phyloP scores from a whole-genome alignment of 2,888 invertebrate genomes.

The Drosophila nigritarsus region DNA sequence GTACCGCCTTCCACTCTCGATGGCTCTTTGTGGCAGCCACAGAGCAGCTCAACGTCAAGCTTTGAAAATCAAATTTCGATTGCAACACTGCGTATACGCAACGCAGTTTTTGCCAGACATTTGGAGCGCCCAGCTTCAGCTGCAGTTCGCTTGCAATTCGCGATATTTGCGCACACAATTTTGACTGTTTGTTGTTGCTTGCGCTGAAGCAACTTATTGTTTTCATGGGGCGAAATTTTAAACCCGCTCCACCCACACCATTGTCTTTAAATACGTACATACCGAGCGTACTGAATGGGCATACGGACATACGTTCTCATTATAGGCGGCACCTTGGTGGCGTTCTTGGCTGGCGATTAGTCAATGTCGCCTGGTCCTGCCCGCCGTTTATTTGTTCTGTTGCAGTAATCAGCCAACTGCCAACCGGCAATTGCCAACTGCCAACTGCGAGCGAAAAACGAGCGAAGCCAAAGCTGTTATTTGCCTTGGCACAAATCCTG shows the following conservation, averaged over 20 bases:
- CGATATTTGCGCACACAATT: slow-evolving; percentile 72
- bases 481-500: slow-evolving; percentile 73
- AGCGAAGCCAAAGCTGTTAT: slow-evolving; percentile 49
- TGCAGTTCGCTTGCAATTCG: slow-evolving; percentile 67
- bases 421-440: slow-evolving; percentile 18
- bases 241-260: not conserved
- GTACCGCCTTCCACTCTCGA: slow-evolving; percentile 49
- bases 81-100: slow-evolving; percentile 77
- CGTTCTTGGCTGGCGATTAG: slow-evolving; percentile 56
- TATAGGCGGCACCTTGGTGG: slow-evolving; percentile 51
- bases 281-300: not conserved
- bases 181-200: slow-evolving; percentile 57
- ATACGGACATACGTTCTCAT: slow-evolving; percentile 49
- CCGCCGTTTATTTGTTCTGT: slow-evolving; percentile 60
- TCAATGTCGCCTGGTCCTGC: slow-evolving; percentile 41
- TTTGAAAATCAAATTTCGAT: slow-evolving; percentile 72
- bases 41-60: slow-evolving; percentile 47
- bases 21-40: slow-evolving; percentile 17
- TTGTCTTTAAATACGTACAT: slow-evolving; percentile 3
- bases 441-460: slow-evolving; percentile 3
- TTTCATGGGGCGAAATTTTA: slow-evolving; percentile 42
- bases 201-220: slow-evolving; percentile 55
- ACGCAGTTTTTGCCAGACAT: slow-evolving; percentile 47
- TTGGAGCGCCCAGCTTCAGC: slow-evolving; percentile 20
- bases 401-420: slow-evolving; percentile 73